These are phyloP conservation scores for Dione juno DNA, from an alignment of 2,888 invertebrate species.

Conservation along the genomic window DNA sequence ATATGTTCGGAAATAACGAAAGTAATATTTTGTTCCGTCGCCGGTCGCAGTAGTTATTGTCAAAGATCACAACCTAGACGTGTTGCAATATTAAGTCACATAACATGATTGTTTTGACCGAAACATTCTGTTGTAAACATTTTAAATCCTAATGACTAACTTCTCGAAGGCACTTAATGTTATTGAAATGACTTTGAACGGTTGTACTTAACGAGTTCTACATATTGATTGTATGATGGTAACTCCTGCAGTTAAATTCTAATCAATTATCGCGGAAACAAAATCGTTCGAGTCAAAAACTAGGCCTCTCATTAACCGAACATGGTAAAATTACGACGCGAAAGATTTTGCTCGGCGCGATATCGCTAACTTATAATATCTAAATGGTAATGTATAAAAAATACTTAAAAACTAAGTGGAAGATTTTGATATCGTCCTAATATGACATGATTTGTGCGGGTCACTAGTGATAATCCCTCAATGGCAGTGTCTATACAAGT, in stretches of 20 bases:
- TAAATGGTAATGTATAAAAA: slow-evolving; percentile 82
- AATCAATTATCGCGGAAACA: slow-evolving; percentile 61
- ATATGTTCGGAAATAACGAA: slow-evolving; percentile 21
- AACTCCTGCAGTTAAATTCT: slow-evolving; percentile 75
- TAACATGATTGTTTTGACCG: slow-evolving; percentile 55
- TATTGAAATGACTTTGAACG: slow-evolving; percentile 77
- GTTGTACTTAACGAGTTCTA: slow-evolving; percentile 78
- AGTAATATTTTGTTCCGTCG: slow-evolving; percentile 26
- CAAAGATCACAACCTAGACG: slow-evolving; percentile 70
- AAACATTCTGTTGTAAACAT: slow-evolving; percentile 55
- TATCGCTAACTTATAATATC: slow-evolving; percentile 73
- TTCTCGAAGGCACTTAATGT: slow-evolving; percentile 80
- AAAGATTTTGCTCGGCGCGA: slow-evolving; percentile 49
- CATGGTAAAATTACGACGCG: slow-evolving; percentile 30
- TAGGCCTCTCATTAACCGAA: slow-evolving; percentile 26
- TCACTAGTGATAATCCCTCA: slow-evolving; percentile 48
- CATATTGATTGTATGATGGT: slow-evolving; percentile 82
- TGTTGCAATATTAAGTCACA: slow-evolving; percentile 58
- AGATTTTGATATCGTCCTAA: slow-evolving; percentile 68
- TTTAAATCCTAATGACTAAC: slow-evolving; percentile 81
- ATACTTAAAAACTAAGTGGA: slow-evolving; percentile 76
- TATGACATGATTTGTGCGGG: slow-evolving; percentile 60
- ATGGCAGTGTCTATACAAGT: slow-evolving; percentile 66
- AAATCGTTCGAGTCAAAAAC: slow-evolving; percentile 57
- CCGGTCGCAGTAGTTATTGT: slow-evolving; percentile 36